phyloP scores from a whole-genome alignment of 2,888 invertebrate genomes.

The Clostera curtula region DNA sequence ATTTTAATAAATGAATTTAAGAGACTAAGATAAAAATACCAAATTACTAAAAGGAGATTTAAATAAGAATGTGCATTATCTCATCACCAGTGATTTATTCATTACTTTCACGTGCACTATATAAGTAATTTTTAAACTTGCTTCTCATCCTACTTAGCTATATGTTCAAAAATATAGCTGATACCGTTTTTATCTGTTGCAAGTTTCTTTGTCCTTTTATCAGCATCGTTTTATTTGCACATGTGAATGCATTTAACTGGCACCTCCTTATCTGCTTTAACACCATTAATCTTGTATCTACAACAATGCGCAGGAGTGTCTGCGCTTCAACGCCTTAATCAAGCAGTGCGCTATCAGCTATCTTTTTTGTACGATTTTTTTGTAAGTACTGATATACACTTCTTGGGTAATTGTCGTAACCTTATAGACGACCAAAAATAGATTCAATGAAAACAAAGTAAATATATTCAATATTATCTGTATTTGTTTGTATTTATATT shows the following conservation, averaged over 20 bases:
- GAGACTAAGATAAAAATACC: too few relatives aligned
- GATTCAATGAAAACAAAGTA: conserved; percentile 14
- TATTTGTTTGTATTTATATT: conserved; percentile 16
- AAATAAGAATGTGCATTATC: too few relatives aligned
- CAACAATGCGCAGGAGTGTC: conserved; percentile 61
- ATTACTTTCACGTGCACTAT: too few relatives aligned
- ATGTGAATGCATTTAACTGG: conserved; percentile 73
- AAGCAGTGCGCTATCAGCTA: conserved; percentile 42
- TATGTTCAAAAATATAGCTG: conserved; percentile 34
- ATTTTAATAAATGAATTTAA: too few relatives aligned
- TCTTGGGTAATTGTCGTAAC: background rate
- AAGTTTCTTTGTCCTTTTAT: conserved; percentile 65
- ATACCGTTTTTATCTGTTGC: conserved; percentile 47
- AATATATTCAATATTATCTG: conserved; percentile 7
- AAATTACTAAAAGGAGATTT: too few relatives aligned
- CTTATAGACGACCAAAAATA: background rate
- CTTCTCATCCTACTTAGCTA: conserved; percentile 5
- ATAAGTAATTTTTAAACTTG: conserved; percentile 3
- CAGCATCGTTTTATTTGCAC: conserved; percentile 66
- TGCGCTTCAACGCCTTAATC: conserved; percentile 65
- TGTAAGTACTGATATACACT: background rate
- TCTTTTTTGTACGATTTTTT: too few relatives aligned
- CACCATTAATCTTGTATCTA: conserved; percentile 74
- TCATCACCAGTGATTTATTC: too few relatives aligned
- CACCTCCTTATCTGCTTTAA: conserved; percentile 62